These are phyloP conservation scores for Apogon talboti DNA, from an alignment of 2,797 vertebrate genomes.

Conservation along the genomic window DNA sequence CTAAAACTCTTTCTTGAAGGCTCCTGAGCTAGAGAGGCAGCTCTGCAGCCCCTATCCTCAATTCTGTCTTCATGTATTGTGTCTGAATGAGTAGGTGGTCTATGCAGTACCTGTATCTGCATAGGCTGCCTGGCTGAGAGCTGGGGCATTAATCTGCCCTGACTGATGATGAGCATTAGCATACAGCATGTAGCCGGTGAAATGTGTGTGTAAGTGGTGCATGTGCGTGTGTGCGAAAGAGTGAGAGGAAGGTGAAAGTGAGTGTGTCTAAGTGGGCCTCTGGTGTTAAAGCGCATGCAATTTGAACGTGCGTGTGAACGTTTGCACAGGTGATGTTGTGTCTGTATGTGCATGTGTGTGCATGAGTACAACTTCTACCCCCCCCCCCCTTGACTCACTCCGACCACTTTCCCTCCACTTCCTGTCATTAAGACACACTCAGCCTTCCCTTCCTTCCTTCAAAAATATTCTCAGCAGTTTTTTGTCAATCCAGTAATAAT, in stretches of 20 bases:
- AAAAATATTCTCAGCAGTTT: conserved; percentile 83
- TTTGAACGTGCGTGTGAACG: conserved; percentile 27
- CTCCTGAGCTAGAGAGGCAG: conserved; percentile 33
- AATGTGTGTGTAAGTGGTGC: conserved; percentile 35
- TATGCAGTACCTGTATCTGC: conserved; percentile 54
- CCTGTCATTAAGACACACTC: conserved; percentile 82
- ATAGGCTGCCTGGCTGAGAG: conserved; percentile 58
- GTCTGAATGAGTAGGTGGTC: conserved; percentile 72
- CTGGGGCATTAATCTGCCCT: conserved; percentile 68
- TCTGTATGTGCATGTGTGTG: conserved; percentile 39
- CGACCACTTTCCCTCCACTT: conserved; percentile 73
- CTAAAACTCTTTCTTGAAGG: conserved; percentile 38
- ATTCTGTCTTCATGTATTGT: conserved; percentile 65
- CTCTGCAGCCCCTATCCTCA: conserved; percentile 40
- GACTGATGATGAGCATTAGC: conserved; percentile 81
- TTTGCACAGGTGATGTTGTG: conserved; percentile 42
- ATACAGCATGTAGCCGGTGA: conserved; percentile 62
- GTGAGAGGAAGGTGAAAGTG: conserved; percentile 42
- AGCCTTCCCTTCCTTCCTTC: conserved; percentile 69
- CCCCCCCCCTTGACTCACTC: conserved; percentile 44
- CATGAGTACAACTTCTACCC: conserved; percentile 42
- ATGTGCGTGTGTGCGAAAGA: conserved; percentile 9
- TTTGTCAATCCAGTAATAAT: conserved; percentile 88
- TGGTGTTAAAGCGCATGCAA: conserved; percentile 55
- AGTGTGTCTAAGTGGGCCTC: conserved; percentile 48